phyloP scores from a whole-genome alignment of 2,113 vertebrate genomes.

The Python bivittatus region DNA sequence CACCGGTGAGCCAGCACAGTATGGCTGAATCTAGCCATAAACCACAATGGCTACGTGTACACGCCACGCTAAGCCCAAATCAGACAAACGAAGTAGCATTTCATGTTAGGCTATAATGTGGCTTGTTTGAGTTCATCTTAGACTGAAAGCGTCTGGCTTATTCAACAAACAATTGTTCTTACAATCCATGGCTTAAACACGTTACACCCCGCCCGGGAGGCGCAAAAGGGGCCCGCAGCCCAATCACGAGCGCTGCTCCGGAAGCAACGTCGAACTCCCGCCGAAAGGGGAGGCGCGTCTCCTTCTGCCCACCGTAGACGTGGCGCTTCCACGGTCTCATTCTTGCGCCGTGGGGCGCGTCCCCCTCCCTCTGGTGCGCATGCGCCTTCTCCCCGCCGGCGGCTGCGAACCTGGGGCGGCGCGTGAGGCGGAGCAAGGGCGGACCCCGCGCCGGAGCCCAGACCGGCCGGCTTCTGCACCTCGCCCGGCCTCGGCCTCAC shows the following conservation, averaged over 20 bases:
- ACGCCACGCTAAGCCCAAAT: background rate
- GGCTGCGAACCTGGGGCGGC: background rate
- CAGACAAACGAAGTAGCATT: background rate
- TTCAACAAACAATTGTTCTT: background rate
- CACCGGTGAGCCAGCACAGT: background rate
- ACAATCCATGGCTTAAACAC: background rate
- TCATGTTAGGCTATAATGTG: background rate
- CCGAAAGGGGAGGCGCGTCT: background rate
- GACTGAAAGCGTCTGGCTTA: background rate
- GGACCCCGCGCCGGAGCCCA: background rate
- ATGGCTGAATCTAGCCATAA: background rate
- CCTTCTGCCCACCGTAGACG: background rate
- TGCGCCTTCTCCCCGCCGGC: background rate
- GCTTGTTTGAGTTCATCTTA: background rate
- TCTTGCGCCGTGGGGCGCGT: background rate
- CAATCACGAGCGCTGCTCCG: background rate
- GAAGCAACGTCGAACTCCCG: background rate
- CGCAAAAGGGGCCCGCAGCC: background rate
- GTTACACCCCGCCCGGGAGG: background rate
- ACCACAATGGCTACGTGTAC: background rate
- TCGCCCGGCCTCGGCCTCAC: background rate
- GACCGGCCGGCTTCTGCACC: background rate
- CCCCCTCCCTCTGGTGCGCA: background rate
- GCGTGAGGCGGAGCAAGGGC: background rate
- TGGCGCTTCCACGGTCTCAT: background rate